Base-by-base conservation (phyloP, 2,113 vertebrate species). In the Phalacrocorax carbo region DNA sequence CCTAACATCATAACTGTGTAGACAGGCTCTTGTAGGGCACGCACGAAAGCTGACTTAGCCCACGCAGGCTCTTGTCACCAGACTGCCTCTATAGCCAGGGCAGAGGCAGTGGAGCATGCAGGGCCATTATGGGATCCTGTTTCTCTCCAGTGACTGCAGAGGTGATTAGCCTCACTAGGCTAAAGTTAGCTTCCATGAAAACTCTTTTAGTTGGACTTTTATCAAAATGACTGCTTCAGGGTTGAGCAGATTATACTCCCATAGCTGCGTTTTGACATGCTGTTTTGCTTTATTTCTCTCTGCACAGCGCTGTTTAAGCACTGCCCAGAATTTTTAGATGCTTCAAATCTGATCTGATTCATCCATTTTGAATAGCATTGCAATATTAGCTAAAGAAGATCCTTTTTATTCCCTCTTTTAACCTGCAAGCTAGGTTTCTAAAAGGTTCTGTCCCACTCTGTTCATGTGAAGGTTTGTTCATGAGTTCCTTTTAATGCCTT, bases 251-350 rank as follows among this genome's bases (percentile, higher is more conserved):
- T 90, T 83, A 77, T 88, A 88, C 81, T 93, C 77, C 77, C 27
- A 44, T 48, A 82, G 57, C 42, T 93, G 16, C 14, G 0, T 76
- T 94, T 92, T 72, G 61, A 79, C 32, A 1, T 86, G 80, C 72
- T 84, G 72, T 58, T 94, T 92, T 88, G 42, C 82, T 94, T 92
- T 70, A 70, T 94, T 95, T 93, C 81, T 91, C 44, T 81, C 52
- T 86, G 58, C 52, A 38, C 17, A 10, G 72, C 38, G 36, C 36
- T 79, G 82, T 65, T 91, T 81, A 89, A 92, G 73, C 77, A 87
- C 80, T 86, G 73, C 72, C 58, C 80, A 93, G 91, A 93, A 86
- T 96, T 93, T 96, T 91, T 90, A 86, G 83, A 94, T 71, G 25
- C 61, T 86, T 95, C 83, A 78, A 69, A 68, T 95, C 72, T 78